phyloP scores from a whole-genome alignment of 2,113 vertebrate genomes.

The Lynx canadensis region DNA sequence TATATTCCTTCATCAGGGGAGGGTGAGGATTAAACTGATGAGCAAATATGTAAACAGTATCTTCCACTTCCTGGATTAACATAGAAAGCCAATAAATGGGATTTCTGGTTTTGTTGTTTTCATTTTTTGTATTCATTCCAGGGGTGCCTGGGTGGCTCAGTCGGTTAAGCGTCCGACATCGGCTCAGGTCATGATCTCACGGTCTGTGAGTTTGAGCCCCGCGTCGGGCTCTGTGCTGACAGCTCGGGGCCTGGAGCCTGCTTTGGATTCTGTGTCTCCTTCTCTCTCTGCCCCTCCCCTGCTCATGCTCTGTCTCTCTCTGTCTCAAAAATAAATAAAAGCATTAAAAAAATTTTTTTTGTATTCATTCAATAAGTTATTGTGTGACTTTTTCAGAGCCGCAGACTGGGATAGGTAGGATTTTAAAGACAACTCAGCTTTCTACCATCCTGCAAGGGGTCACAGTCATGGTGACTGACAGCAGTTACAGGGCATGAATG shows the following conservation, averaged over 20 bases:
- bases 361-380: neutral
- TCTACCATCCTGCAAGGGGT: fast-evolving
- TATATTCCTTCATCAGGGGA: neutral
- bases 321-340: no score
- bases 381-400: neutral
- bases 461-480: no score
- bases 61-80: neutral
- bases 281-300: no score
- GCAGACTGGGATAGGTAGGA: fast-evolving
- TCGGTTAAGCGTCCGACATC: no score
- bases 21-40: neutral
- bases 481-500: fast-evolving
- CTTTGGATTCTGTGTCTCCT: no score
- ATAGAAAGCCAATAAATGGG: no score
- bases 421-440: fast-evolving
- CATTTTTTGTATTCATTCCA: neutral
- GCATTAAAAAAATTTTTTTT: neutral
- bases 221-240: no score
- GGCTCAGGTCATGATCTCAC: no score
- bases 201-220: no score
- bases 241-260: no score
- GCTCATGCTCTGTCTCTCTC: no score
- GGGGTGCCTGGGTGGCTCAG: no score
- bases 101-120: neutral
- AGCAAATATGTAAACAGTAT: neutral